These are phyloP conservation scores for Creontiades dilutus DNA, from an alignment of 2,888 invertebrate species.

Conservation along the genomic window DNA sequence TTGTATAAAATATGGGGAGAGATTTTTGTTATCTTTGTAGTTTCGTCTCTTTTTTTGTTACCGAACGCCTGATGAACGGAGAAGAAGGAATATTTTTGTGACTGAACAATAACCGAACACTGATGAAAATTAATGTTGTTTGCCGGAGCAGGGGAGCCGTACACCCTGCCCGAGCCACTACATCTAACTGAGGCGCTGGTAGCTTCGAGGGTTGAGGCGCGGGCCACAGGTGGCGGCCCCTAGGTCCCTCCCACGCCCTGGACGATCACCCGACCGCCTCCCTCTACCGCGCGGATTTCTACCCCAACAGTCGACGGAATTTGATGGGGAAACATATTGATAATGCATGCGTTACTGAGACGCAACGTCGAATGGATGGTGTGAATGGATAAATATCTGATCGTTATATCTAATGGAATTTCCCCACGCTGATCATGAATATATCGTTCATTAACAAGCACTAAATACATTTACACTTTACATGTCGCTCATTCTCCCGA, in stretches of 20 bases:
- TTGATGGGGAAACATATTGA: too few species aligned
- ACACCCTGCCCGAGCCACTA: conserved; percentile 70
- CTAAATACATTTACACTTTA: too few species aligned
- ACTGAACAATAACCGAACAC: conserved; percentile 66
- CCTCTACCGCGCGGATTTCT: background rate
- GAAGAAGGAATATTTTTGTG: background rate
- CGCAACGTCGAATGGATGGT: too few species aligned
- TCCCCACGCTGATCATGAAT: too few species aligned
- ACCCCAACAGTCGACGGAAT: too few species aligned
- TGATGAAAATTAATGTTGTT: conserved; percentile 5
- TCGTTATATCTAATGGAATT: too few species aligned
- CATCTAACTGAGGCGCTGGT: conserved; percentile 66
- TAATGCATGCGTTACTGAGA: too few species aligned
- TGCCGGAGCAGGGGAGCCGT: conserved; percentile 61
- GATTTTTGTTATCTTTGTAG: background rate
- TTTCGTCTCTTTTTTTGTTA: background rate
- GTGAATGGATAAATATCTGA: too few species aligned
- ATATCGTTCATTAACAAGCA: too few species aligned
- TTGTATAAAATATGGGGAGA: background rate
- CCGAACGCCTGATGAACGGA: background rate
- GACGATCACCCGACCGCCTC: background rate
- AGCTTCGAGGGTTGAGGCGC: background rate
- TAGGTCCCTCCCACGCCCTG: conserved; percentile 40
- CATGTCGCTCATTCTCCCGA: too few species aligned
- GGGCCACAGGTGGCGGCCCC: conserved; percentile 68